Base-by-base conservation (phyloP, 2,113 vertebrate species). In the Syngnathoides biaculeatus region DNA sequence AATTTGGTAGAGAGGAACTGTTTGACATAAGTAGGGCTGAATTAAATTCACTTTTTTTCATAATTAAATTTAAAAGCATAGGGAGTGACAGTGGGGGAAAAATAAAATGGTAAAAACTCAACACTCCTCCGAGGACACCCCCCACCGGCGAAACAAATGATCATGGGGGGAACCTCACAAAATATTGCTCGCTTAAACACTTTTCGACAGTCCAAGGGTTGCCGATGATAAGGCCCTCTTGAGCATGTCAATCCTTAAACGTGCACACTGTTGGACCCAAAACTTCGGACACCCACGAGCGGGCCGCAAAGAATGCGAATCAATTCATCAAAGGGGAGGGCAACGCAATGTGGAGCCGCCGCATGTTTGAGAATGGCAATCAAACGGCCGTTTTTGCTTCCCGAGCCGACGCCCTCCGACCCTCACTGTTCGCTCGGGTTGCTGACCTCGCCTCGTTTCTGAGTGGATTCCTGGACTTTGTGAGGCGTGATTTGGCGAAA, bases 271-370 rank as follows among this genome's bases (percentile, higher is more conserved):
- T 14, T 8, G 3, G 12, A 40, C 24, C 59, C 39, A 42, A 42
- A 62, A 40, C 2, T 4, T n/a, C 22, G 19, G 3, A 19, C 27
- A 26, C 56, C 8, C 58, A 40, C 27, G 10, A 60, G 35, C 20
- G 11, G 35, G 19, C 35, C 40, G 19, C 82, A 83, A 86, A 85
- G 73, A 72, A 80, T 65, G 17, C 38, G 19, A 58, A 27, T 15
- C 30, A 7, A n/a, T n/a, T 2, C 7, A 19, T 57, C 27, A 17
- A 59, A 59, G 57, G 0, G 30, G 57, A 38, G 27, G n/a, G n/a
- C n/a, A n/a, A n/a, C n/a, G n/a, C n/a, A n/a, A n/a, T n/a, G n/a
- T n/a, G n/a, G n/a, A n/a, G n/a, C n/a, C n/a, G n/a, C n/a, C n/a
- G n/a, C n/a, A n/a, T n/a, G n/a, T n/a, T n/a, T n/a, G n/a, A n/a